These are phyloP conservation scores for Acrobasis consociella DNA, from an alignment of 2,888 invertebrate genomes.

Conservation along the genomic window DNA sequence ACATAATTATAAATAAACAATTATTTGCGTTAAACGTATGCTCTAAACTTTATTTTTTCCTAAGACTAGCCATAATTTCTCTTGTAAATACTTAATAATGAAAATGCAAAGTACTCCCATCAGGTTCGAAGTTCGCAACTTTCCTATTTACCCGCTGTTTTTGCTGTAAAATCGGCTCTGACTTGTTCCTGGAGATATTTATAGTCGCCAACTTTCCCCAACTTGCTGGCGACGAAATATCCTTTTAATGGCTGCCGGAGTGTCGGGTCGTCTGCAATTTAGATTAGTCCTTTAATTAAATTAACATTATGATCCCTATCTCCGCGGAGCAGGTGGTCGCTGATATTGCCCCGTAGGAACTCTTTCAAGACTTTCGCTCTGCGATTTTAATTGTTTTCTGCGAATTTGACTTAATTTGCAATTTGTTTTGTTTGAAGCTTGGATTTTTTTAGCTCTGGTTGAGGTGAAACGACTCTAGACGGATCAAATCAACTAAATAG, in stretches of 20 bases:
- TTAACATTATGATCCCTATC: constrained; percentile 83
- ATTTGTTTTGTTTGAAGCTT: constrained; percentile 9
- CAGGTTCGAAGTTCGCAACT: constrained; percentile 43
- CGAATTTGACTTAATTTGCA: constrained; percentile 38
- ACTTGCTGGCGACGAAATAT: constrained; percentile 76
- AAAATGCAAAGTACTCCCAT: constrained; percentile 29
- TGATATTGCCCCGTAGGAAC: constrained; percentile 69
- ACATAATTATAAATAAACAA: too few relatives aligned
- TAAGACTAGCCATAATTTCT: neutral
- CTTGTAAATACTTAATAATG: constrained; percentile 17
- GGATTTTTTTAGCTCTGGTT: neutral
- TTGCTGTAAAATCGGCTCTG: constrained; percentile 53
- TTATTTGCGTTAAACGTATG: neutral
- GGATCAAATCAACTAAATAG: too few relatives aligned
- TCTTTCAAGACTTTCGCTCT: constrained; percentile 59
- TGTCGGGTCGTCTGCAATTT: constrained; percentile 82
- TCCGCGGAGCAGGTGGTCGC: constrained; percentile 74
- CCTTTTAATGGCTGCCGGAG: constrained; percentile 79
- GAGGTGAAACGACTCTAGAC: too few relatives aligned
- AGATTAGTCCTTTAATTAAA: constrained; percentile 83
- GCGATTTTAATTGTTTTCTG: constrained; percentile 48
- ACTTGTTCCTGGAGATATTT: constrained; percentile 73
- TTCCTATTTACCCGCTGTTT: constrained; percentile 56
- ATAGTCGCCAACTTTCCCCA: constrained; percentile 74
- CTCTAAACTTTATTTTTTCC: neutral